A percentile compares a stretch with the other conserved stretches of the same genome.
phyloP scores from a whole-genome alignment of 2,797 vertebrate genomes.

The Liasis olivaceus region DNA sequence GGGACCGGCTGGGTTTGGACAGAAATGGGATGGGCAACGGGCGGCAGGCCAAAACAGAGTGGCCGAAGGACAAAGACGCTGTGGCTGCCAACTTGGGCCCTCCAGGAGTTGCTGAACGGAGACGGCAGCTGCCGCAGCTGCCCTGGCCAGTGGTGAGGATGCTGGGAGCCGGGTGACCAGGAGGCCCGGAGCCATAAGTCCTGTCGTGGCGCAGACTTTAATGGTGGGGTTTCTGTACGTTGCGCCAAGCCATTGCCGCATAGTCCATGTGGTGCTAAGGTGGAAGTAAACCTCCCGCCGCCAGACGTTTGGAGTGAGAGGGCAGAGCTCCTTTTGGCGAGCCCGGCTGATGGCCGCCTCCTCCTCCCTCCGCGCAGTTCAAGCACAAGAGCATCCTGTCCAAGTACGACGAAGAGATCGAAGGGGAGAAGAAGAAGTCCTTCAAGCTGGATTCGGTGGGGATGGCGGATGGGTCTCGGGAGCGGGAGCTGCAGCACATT shows the following conservation, averaged over 20 bases:
- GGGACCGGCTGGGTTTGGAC: neutral
- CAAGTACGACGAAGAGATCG: constrained; percentile 93
- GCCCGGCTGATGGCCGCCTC: neutral
- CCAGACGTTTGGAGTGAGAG: neutral
- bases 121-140: no score
- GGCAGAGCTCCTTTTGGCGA: neutral
- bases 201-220: no score
- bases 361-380: constrained; percentile 46
- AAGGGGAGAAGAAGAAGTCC: constrained; percentile 88
- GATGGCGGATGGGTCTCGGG: constrained; percentile 80
- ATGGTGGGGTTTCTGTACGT: no score
- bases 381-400: constrained; percentile 81
- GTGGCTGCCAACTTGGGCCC: neutral
- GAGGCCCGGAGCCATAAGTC: neutral
- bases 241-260: no score
- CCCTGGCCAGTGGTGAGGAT: no score
- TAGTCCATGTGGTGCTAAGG: no score
- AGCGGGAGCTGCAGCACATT: constrained; percentile 85
- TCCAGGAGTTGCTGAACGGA: no score
- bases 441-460: constrained; percentile 84
- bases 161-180: neutral
- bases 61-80: neutral
- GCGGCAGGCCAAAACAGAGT: neutral
- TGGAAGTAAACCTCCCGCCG: neutral
- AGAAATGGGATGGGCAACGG: neutral